Evolutionary conservation across 2,888 invertebrate species (phyloP).

Genomic region (Thymelicus acteon): DNA sequence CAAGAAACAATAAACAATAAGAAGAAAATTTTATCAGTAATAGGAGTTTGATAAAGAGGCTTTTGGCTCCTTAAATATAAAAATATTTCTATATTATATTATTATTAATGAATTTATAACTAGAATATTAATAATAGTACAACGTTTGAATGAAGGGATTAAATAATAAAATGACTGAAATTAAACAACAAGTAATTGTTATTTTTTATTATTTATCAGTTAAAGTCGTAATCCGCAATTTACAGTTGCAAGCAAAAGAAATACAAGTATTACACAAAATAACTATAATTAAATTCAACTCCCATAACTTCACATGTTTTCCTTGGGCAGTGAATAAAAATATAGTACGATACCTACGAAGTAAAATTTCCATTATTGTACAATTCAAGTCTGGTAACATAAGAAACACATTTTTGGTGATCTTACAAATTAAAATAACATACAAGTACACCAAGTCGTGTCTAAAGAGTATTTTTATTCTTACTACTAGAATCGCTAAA

Average conservation of each 20-base stretch:
- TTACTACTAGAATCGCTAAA: constrained; percentile 66
- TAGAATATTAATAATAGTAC: too few species aligned
- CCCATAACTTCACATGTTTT: constrained; percentile 63
- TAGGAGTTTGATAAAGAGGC: too few species aligned
- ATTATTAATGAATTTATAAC: too few species aligned
- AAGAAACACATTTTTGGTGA: constrained; percentile 75
- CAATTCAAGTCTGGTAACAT: constrained; percentile 73
- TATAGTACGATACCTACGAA: constrained; percentile 45
- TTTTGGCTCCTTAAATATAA: too few species aligned
- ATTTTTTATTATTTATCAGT: constrained; percentile 72
- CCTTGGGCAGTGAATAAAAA: constrained; percentile 66
- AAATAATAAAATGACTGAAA: constrained; percentile 32
- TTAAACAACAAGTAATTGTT: constrained; percentile 52
- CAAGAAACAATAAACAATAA: too few species aligned
- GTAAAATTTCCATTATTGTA: constrained; percentile 56
- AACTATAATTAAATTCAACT: constrained; percentile 58
- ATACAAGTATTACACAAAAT: constrained; percentile 67
- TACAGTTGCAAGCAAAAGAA: constrained; percentile 74
- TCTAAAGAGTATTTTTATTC: constrained; percentile 75
- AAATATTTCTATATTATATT: too few species aligned
- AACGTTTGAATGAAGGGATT: neutral
- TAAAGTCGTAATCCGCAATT: constrained; percentile 80
- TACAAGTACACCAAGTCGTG: constrained; percentile 53
- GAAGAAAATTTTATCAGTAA: too few species aligned
- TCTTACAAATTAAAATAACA: constrained; percentile 65